Evolutionary conservation across 2,888 invertebrate species (phyloP).

Genomic region (Candidula unifasciata): DNA sequence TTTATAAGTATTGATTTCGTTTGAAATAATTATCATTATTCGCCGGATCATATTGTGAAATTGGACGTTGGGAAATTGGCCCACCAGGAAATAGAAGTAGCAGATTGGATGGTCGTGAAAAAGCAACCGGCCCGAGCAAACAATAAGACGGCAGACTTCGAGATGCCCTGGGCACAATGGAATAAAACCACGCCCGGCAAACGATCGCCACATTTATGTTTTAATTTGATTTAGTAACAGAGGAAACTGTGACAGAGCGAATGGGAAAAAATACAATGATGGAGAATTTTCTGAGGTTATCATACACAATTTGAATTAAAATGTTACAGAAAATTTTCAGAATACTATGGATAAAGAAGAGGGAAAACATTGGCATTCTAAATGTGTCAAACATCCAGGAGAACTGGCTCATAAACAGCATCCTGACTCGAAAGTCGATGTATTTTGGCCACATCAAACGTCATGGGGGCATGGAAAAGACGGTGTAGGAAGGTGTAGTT

Average conservation of each 20-base stretch:
- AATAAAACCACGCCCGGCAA: constrained; percentile 38
- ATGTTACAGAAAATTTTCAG: too few relatives aligned
- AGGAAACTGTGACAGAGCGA: constrained; percentile 2
- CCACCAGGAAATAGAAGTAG: constrained; percentile 45
- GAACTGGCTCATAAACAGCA: too few relatives aligned
- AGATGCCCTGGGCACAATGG: constrained; percentile 41
- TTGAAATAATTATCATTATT: constrained; percentile 42
- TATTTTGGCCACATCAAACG: too few relatives aligned
- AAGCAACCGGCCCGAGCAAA: constrained; percentile 28
- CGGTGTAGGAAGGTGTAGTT: too few relatives aligned
- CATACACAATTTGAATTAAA: too few relatives aligned
- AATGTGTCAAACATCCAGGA: too few relatives aligned
- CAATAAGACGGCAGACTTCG: constrained; percentile 36
- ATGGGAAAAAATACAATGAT: not conserved
- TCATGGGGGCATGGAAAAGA: too few relatives aligned
- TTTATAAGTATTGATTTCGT: constrained; percentile 23
- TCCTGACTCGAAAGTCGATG: too few relatives aligned
- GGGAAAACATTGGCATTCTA: too few relatives aligned
- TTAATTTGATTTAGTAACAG: constrained; percentile 40
- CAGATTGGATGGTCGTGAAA: constrained; percentile 43
- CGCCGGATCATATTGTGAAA: constrained; percentile 45
- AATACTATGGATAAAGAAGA: too few relatives aligned
- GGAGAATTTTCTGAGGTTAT: not conserved
- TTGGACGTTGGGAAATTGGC: constrained; percentile 48
- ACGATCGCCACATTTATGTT: constrained; percentile 39